Evolutionary conservation across 2,888 invertebrate species (phyloP), one percentile per base, ranked within the genome.

Genomic region (Tetrapedia diversipes): DNA sequence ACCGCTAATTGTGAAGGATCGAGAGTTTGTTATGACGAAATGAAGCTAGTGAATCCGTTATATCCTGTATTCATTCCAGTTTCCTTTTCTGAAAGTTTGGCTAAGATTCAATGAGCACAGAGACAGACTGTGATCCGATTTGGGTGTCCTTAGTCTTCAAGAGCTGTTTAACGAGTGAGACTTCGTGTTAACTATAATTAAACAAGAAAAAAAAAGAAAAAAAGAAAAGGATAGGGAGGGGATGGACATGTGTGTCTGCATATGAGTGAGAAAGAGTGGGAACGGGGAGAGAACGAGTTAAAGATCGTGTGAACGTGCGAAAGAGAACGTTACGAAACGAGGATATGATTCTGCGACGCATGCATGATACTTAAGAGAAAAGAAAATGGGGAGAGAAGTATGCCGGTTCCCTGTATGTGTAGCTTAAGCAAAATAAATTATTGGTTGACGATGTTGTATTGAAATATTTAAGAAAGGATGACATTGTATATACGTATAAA

Each of bases 101-200:
- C 80, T 82, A 85, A 86, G 73, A 71, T 78, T 84, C 77, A 80
- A 87, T 81, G 86, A 88, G 86, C 87, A 87, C 86, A 89, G 87
- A 89, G 87, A 88, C 87, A 89, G 88, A 90, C 91, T 92, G 90
- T 92, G 92, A 88, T 91, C 88, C 81, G 90, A 88, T 88, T 92
- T 90, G 86, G 88, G 88, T 85, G 90, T 89, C 88, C 90, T 92
- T 86, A 92, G 86, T 90, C 87, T 89, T 90, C 86, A 86, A 85
- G 81, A 86, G 80, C 69, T 84, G 77, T 82, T 84, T 82, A 84
- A 80, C 72, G 80, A 84, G 82, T 80, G 80, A 87, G 83, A 84
- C 75, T 82, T 81, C 70, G 78, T 73, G 77, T 79, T 83, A 75
- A 79, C 75, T 73, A n/a, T n/a, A 81, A 69, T 72, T 67, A 65